Evolutionary conservation across 2,888 invertebrate species (phyloP).

Genomic region (Liodrosophila aerea): DNA sequence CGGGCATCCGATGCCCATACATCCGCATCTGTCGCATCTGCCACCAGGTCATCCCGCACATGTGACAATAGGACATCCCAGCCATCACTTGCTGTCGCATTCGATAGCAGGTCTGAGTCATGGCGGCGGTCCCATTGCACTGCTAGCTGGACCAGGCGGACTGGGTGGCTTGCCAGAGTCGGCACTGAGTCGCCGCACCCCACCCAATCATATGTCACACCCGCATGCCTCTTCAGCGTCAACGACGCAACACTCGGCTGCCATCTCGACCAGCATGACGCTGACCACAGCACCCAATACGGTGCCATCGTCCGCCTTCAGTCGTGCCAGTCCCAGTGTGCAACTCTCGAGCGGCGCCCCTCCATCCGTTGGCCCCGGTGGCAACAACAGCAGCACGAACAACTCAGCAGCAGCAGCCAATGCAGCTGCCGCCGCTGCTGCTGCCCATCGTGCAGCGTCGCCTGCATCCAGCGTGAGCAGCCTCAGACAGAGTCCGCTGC

Average conservation of each 20-base stretch:
- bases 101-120: conserved; percentile 79
- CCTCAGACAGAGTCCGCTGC: conserved; percentile 82
- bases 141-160: conserved; percentile 79
- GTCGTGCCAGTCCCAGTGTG: conserved; percentile 83
- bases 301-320: conserved; percentile 82
- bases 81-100: conserved; percentile 81
- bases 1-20: conserved; percentile 81
- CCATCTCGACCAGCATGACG: conserved; percentile 60
- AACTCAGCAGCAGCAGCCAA: conserved; percentile 69
- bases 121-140: conserved; percentile 78
- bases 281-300: conserved; percentile 79
- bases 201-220: conserved; percentile 78
- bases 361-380: conserved; percentile 59
- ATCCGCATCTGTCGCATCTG: conserved; percentile 80
- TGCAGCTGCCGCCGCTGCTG: conserved; percentile 70
- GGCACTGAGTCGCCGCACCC: conserved; percentile 80
- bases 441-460: conserved; percentile 81
- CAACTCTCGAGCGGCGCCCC: conserved; percentile 72
- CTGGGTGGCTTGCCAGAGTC: conserved; percentile 79
- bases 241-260: conserved; percentile 67
- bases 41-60: conserved; percentile 80
- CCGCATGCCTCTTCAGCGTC: conserved; percentile 78
- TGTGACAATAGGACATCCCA: conserved; percentile 78
- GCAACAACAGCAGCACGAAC: conserved; percentile 54
- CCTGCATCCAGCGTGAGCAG: conserved; percentile 80